Conservation (phyloP, 2,797 vertebrate genomes). For the Acanthopagrus latus region DNA sequence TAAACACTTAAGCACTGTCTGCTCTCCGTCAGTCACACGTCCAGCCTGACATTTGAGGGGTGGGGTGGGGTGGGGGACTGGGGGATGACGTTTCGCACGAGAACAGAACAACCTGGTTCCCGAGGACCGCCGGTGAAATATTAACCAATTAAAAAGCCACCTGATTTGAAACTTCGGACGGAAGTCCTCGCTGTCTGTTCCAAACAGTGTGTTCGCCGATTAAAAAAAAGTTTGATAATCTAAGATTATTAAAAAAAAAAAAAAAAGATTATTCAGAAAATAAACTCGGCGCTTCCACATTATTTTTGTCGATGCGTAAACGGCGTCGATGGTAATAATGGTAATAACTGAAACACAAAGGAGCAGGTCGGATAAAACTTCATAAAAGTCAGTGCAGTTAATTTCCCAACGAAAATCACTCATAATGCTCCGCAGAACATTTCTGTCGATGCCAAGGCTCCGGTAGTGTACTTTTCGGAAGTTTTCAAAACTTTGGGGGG, state of each 20-base stretch:
- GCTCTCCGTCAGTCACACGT: constrained; percentile 58
- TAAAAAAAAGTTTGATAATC: not conserved
- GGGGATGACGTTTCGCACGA: not conserved
- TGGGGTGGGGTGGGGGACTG: no score
- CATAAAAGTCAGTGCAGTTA: not conserved
- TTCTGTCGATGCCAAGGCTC: not conserved
- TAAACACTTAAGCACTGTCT: constrained; percentile 46
- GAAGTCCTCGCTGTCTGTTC: not conserved
- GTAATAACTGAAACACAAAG: not conserved
- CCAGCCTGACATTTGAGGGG: not conserved
- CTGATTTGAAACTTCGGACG: not conserved
- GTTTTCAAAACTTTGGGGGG: not conserved
- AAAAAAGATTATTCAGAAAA: not conserved
- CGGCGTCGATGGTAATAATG: not conserved
- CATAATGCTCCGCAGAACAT: not conserved
- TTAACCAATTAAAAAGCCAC: no score
- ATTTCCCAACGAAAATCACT: not conserved
- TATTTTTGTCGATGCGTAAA: not conserved
- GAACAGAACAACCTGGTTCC: not conserved
- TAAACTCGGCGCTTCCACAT: not conserved
- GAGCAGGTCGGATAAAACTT: not conserved
- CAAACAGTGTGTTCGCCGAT: not conserved
- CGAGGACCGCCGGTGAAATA: not conserved
- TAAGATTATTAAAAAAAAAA: not conserved
- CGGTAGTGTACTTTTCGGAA: no score